phyloP scores from a whole-genome alignment of 2,888 invertebrate genomes.

The Aspidiotus rigidus region DNA sequence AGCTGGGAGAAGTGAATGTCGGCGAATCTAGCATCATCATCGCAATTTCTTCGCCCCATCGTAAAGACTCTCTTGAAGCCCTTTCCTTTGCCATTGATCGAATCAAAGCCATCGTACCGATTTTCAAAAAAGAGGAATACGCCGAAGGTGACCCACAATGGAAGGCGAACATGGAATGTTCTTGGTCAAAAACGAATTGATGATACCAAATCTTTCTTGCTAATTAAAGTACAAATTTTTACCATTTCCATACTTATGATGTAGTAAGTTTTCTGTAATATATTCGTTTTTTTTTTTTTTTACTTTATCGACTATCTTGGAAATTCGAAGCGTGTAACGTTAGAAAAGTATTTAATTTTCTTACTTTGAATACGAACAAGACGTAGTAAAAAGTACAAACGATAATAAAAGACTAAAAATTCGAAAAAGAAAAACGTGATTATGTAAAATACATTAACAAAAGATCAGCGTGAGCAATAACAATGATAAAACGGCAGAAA shows the following conservation, averaged over 20 bases:
- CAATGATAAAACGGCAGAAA: neutral
- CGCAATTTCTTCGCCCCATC: slow-evolving; percentile 79
- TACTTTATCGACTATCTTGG: neutral
- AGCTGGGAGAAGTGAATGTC: slow-evolving; percentile 74
- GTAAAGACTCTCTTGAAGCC: slow-evolving; percentile 70
- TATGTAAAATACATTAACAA: neutral
- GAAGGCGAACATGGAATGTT: slow-evolving; percentile 78
- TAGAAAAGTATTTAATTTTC: neutral
- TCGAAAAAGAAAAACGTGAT: neutral
- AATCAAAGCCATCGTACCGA: slow-evolving; percentile 78
- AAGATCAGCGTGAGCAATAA: neutral
- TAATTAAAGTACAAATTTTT: slow-evolving; percentile 11
- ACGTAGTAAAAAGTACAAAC: neutral
- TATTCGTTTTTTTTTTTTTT: slow-evolving; percentile 6
- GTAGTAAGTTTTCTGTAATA: slow-evolving; percentile 1
- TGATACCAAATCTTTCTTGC: slow-evolving; percentile 18
- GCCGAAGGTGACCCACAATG: slow-evolving; percentile 51
- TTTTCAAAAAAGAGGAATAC: slow-evolving; percentile 95
- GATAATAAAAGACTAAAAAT: neutral
- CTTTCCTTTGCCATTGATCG: slow-evolving; percentile 73
- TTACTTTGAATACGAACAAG: neutral
- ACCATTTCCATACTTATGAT: slow-evolving; percentile 15
- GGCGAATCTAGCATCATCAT: slow-evolving; percentile 82
- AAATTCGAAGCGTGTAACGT: neutral
- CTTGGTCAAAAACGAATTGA: slow-evolving; percentile 50